Evolutionary conservation across 1,140 invertebrate genomes (phyloP), one percentile per base, ranked within the genome.

Genomic region (Goniozus legneri): DNA sequence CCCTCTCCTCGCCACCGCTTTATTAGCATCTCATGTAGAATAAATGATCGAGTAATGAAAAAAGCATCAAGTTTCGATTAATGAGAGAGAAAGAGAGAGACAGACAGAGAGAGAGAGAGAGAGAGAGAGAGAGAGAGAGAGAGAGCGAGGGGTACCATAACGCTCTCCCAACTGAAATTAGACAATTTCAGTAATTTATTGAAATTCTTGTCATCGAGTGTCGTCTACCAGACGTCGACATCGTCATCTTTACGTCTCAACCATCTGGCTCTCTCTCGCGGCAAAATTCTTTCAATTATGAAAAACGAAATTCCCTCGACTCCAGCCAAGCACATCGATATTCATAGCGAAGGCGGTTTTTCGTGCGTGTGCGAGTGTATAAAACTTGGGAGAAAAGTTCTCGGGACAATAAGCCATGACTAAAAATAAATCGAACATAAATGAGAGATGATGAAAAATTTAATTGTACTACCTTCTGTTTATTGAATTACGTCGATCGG

Each of bases 211-310:
- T 49, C 51, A 46, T 36, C 45, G n/a, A n/a, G n/a, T n/a, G n/a
- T n/a, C n/a, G n/a, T n/a, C n/a, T n/a, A n/a, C n/a, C n/a, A n/a
- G n/a, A n/a, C n/a, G 8, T 14, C 32, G 32, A 33, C 15, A 6
- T 21, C 16, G 35, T 2, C 41, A 36, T 42, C 63, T 67, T 67
- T 65, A 67, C 58, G 50, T 41, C 46, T 34, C 22, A 50, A 40
- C 63, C 61, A 67, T 63, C 63, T 65, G 64, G 57, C 49, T 64
- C 59, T 55, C n/a, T n/a, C n/a, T 48, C 54, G 49, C 41, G 54
- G 56, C 53, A 64, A 64, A 64, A 65, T 65, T 65, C 63, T 65
- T 65, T 64, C 63, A 65, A 65, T 65, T 65, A 64, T 57, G 54
- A 48, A 62, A 57, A 60, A 54, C 54, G 60, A 62, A 50, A 50